phyloP scores from a whole-genome alignment of 2,113 vertebrate species.

The Acinonyx jubatus region DNA sequence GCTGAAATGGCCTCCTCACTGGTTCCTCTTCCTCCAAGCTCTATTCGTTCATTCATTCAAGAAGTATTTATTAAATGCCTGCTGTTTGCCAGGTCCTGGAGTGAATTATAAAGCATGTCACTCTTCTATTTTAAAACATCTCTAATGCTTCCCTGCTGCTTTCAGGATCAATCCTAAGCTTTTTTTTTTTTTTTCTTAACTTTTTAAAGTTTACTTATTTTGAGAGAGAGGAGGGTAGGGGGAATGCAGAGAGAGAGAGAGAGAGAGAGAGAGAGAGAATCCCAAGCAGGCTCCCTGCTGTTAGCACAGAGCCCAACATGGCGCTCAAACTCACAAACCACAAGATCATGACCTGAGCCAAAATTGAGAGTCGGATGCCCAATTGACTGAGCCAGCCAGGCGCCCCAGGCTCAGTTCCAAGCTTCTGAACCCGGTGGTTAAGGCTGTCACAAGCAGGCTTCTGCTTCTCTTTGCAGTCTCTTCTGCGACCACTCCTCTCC shows the following conservation, averaged over 20 bases:
- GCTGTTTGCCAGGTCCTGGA: conserved; percentile 41
- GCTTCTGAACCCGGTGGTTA: not conserved
- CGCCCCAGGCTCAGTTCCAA: not conserved
- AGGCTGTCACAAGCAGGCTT: not conserved
- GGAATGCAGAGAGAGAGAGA: no score
- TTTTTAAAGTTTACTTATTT: no score
- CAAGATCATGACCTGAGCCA: no score
- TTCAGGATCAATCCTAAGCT: not conserved
- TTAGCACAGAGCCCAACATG: no score
- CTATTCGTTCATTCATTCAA: not conserved
- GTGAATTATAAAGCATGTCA: not conserved
- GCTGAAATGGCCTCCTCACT: not conserved
- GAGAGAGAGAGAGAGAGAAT: no score
- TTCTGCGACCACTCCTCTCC: not conserved
- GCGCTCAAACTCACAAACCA: no score
- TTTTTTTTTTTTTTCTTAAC: not conserved
- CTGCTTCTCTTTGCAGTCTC: not conserved
- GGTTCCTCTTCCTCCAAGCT: not conserved
- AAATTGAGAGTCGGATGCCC: no score
- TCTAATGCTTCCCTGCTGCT: not conserved
- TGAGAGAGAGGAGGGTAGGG: no score
- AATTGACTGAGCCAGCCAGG: no score
- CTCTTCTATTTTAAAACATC: conserved; percentile 15
- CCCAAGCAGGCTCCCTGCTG: no score
- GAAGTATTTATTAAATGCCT: conserved; percentile 43